Base-by-base conservation (phyloP, 2,888 invertebrate species). In the Neoscelio sp. region DNA sequence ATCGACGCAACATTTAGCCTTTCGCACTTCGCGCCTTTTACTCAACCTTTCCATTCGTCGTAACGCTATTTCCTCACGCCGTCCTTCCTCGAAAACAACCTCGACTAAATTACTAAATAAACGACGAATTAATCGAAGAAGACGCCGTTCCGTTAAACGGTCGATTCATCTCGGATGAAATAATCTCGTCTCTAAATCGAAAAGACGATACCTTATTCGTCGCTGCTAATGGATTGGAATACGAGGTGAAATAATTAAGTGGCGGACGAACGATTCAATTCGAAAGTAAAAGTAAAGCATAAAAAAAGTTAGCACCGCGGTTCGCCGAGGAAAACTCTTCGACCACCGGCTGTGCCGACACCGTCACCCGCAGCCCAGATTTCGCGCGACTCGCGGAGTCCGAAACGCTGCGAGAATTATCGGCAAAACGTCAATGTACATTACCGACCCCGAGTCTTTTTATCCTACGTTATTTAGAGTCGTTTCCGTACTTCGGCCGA, bases 401-500 rank as follows among this genome's bases (percentile, higher is more conserved):
- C 30, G 52, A 74, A 82, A 82, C 79, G 83, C 79, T 80, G 83
- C 81, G 83, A 78, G 84, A 86, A 89, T 88, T 89, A 89, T 89
- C 86, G 89, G 83, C 80, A 82, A 89, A 89, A 87, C 83, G 89
- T 89, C 89, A 87, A 88, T 87, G 85, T 81, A 85, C 83, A 85
- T 88, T 86, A 87, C 84, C 79, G 42, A 67, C 78, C 75, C 67
- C 81, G 82, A 73, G 79, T 75, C 71, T 60, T 56, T 50, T 42
- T 48, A 62, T 56, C 40, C 50, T 80, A 42, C 76, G 68, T 80
- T 76, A 76, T 80, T 76, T 76, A 76, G 62, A 50, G 68, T 68
- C 67, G 46, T 73, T 73, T 68, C 67, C 73, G 28, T 38, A 58
- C 17, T 60, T 64, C 35, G 17, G 56, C 23, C 33, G 7, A 28